phyloP scores from a whole-genome alignment of 2,797 vertebrate species.

The Crypturellus tataupa region DNA sequence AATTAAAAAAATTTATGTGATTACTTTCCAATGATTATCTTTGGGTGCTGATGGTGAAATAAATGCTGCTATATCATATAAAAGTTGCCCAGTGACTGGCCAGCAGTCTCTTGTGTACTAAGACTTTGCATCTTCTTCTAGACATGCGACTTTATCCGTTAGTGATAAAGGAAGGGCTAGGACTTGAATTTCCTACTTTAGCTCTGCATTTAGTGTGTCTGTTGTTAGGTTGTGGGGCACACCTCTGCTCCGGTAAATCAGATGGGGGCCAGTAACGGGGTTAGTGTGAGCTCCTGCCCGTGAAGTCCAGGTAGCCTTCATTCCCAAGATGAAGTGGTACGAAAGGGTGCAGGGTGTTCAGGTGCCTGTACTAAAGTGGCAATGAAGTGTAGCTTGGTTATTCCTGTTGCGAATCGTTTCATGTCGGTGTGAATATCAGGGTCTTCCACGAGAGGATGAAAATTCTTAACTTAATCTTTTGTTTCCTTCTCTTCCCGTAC shows the following conservation, averaged over 20 bases:
- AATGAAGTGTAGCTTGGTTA: neutral
- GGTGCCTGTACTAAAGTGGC: neutral
- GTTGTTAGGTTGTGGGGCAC: neutral
- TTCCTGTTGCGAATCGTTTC: neutral
- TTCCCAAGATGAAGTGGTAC: neutral
- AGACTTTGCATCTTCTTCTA: neutral
- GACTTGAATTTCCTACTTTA: neutral
- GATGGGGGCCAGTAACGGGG: neutral
- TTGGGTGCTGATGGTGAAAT: neutral
- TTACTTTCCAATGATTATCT: neutral
- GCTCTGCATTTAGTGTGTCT: neutral
- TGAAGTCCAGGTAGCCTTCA: neutral
- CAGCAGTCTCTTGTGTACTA: neutral
- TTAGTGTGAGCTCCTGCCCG: neutral
- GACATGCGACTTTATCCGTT: neutral
- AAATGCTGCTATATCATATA: neutral
- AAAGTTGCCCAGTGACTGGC: neutral
- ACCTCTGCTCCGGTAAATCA: neutral
- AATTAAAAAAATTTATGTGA: neutral
- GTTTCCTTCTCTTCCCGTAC: conserved; percentile 13
- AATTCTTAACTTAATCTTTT: neutral
- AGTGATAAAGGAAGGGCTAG: neutral
- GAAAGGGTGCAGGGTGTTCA: neutral
- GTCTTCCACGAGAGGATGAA: neutral
- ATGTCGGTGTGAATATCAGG: neutral